Evolutionary conservation across 1,140 invertebrate genomes (phyloP).

Genomic region (Cyrtorhinus lividipennis): DNA sequence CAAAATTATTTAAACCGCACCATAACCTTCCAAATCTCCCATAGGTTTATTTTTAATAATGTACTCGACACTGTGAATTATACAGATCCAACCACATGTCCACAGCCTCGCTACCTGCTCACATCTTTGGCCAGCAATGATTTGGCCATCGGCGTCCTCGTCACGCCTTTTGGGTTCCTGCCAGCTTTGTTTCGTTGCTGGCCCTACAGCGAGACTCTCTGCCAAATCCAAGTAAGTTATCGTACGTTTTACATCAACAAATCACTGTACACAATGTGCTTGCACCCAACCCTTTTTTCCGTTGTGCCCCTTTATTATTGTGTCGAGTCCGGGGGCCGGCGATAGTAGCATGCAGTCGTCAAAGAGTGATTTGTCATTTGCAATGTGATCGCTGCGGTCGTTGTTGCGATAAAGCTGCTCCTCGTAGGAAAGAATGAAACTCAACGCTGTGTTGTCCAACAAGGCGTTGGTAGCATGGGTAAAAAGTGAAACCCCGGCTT

Average conservation of each 20-base stretch:
- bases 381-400: background rate
- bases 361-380: background rate
- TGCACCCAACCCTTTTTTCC: too few species aligned
- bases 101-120: conserved; percentile 65
- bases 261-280: background rate
- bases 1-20: too few species aligned
- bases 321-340: too few species aligned
- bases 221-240: conserved; percentile 64
- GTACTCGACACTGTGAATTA: too few species aligned
- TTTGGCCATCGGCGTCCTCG: conserved; percentile 63
- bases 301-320: too few species aligned
- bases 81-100: too few species aligned
- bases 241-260: background rate
- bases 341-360: too few species aligned
- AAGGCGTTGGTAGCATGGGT: too few species aligned
- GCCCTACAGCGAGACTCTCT: conserved; percentile 76
- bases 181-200: conserved; percentile 68
- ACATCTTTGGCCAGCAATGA: conserved; percentile 71
- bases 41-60: too few species aligned
- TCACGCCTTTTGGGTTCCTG: conserved; percentile 64
- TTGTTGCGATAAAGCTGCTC: background rate
- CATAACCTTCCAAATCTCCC: too few species aligned
- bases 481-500: too few species aligned
- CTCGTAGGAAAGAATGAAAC: background rate
- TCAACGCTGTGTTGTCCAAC: too few species aligned